These are phyloP conservation scores for Psilopsiagon aurifrons DNA, from an alignment of 2,113 vertebrate genomes.

Conservation along the genomic window DNA sequence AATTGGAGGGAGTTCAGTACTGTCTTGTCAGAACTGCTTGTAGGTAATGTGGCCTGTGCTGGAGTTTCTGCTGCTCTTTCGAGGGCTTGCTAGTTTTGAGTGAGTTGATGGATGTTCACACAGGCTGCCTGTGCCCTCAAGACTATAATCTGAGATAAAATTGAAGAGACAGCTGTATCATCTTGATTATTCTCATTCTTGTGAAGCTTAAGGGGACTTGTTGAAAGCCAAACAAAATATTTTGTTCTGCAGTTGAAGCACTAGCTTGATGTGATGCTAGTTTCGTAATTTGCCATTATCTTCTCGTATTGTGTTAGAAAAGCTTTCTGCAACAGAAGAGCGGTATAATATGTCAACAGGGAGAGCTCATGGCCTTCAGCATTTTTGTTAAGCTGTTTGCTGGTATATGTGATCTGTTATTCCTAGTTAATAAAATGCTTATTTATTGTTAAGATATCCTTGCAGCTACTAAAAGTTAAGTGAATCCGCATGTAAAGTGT, in stretches of 20 bases:
- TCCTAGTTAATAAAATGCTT: background rate
- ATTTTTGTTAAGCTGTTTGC: background rate
- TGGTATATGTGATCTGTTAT: background rate
- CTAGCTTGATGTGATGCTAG: background rate
- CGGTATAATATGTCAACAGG: background rate
- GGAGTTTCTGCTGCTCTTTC: background rate
- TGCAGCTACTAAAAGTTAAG: background rate
- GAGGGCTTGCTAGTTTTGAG: background rate
- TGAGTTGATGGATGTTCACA: background rate
- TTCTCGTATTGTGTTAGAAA: background rate
- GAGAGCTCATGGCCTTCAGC: background rate
- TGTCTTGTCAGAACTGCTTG: background rate
- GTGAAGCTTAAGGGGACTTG: background rate
- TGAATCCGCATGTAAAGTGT: background rate
- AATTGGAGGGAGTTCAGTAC: background rate
- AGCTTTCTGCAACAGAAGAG: background rate
- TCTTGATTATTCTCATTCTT: background rate
- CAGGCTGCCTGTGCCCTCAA: background rate
- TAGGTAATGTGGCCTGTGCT: background rate
- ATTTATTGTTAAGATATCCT: background rate
- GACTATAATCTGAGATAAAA: background rate
- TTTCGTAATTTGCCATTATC: slow-evolving; percentile 1
- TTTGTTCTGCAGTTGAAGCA: background rate
- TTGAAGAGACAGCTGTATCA: background rate
- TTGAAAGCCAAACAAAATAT: slow-evolving; percentile 18